phyloP scores from a whole-genome alignment of 30 jellyfish, hydroid and myxozoan genomes.

The Aurelia coerulea region DNA sequence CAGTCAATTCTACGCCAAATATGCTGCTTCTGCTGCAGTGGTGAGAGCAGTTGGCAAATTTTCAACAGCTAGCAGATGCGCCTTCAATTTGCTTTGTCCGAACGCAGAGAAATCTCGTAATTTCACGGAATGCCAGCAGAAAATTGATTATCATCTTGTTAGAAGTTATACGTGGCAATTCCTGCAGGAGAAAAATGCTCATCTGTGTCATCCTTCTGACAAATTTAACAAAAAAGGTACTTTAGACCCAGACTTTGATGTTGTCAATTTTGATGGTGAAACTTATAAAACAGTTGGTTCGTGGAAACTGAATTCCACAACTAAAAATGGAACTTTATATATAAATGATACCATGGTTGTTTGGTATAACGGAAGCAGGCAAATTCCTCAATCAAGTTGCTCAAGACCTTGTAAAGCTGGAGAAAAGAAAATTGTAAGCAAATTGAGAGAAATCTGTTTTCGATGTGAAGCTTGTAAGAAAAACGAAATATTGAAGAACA shows the following conservation, averaged over 20 bases:
- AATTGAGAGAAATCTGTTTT: slow-evolving; percentile 38
- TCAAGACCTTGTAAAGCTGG: slow-evolving; percentile 51
- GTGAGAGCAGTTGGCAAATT: no score
- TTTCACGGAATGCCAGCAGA: no score
- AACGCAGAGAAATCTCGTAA: no score
- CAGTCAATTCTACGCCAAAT: no score
- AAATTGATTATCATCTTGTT: no score
- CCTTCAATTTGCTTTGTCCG: no score
- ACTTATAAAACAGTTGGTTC: background rate
- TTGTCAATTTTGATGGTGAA: background rate
- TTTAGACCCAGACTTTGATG: background rate
- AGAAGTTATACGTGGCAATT: no score
- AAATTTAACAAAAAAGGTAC: background rate
- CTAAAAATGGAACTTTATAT: background rate
- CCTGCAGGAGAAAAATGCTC: no score
- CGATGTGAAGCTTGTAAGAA: slow-evolving; percentile 31
- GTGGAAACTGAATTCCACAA: background rate
- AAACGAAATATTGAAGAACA: slow-evolving; percentile 27
- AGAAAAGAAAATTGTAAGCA: background rate
- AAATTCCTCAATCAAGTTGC: slow-evolving; percentile 19
- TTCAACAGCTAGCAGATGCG: no score
- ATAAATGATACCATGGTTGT: background rate
- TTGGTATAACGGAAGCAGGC: slow-evolving; percentile 4
- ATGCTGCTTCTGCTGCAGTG: no score
- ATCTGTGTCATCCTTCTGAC: no score